Evolutionary conservation across 2,888 invertebrate genomes (phyloP), one percentile per base, ranked within the genome.

Genomic region (Phyto melanocephala): DNA sequence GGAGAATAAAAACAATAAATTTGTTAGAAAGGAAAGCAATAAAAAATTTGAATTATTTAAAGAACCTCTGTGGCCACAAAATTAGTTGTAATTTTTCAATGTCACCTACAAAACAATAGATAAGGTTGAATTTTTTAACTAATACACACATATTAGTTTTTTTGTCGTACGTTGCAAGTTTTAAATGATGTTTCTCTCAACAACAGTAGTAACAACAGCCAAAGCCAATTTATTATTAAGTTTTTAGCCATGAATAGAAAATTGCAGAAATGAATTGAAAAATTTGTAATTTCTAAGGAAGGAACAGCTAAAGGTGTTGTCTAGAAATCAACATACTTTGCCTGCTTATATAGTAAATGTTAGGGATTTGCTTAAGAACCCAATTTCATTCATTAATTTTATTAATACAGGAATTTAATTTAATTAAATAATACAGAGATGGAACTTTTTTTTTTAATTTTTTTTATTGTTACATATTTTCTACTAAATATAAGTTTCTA

Each of bases 11-110:
- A 35, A 24, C 42, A 45, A 45, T 52, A 52, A 62, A 52, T 20
- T 40, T 15, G 42, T 54, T 17, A 67, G 35, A 33, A 40, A n/a
- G n/a, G 20, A 62, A 28, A 50, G 7, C 42, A 52, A 42, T 13
- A 52, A 45, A 67, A 15, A 28, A 35, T 24, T 52, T 15, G 17
- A 37, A 52, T 24, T 24, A 70, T 62, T 54, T 40, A 75, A 78
- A 70, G 63, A 63, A 60, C 58, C 79, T 74, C 20, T 35, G 75
- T 67, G 79, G 60, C 71, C 71, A 37, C 20, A 67, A 65, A 79
- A 47, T 45, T 60, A 6, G 75, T 58, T 82, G 79, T 75, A 82
- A 82, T 79, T 76, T 82, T 79, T 82, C 79, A 82, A 79, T 82
- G 82, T 79, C 75, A 82, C 40, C 79, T 28, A 65, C 78, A 71